A percentile compares a stretch with the other conserved stretches of the same genome.
These are phyloP conservation scores for Callipepla californica DNA, from an alignment of 2,113 vertebrate genomes.

Conservation along the genomic window DNA sequence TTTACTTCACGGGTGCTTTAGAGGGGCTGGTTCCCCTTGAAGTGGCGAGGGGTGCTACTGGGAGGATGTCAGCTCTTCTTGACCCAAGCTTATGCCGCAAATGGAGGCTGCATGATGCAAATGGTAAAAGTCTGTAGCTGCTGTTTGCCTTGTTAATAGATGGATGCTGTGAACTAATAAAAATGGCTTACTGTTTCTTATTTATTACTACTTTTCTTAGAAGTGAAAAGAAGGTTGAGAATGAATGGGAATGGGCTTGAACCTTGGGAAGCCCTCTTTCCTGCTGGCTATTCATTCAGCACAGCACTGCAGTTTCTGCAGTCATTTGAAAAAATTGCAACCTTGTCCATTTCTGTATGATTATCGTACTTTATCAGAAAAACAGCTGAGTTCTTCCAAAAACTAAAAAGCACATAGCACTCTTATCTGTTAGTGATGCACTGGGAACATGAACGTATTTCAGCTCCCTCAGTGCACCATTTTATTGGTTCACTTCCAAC, in stretches of 20 bases:
- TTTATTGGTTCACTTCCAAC: slow-evolving; percentile 5
- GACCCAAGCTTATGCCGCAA: neutral
- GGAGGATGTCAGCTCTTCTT: slow-evolving; percentile 1
- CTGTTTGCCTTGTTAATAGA: slow-evolving; percentile 33
- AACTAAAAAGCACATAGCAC: slow-evolving; percentile 60
- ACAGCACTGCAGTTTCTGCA: slow-evolving; percentile 5
- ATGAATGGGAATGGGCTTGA: slow-evolving; percentile 53
- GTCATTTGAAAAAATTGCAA: slow-evolving; percentile 44
- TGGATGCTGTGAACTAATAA: slow-evolving; percentile 38
- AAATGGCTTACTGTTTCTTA: slow-evolving; percentile 41
- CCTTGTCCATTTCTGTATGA: slow-evolving; percentile 34
- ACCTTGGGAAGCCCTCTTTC: slow-evolving; percentile 35
- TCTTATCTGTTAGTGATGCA: slow-evolving; percentile 22
- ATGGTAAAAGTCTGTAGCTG: neutral
- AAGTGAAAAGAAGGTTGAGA: slow-evolving; percentile 22
- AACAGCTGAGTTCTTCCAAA: slow-evolving; percentile 48
- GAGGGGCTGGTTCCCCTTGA: neutral
- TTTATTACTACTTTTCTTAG: neutral
- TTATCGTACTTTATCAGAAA: slow-evolving; percentile 56
- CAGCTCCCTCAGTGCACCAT: neutral
- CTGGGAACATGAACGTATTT: slow-evolving; percentile 11
- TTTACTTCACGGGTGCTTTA: neutral
- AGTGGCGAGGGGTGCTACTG: neutral
- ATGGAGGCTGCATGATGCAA: neutral
- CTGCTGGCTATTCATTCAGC: slow-evolving; percentile 54